Percentiles rank a stretch among this genome's conserved stretches.
These are phyloP conservation scores for Cichlasoma orientale DNA, from an alignment of 2,797 vertebrate genomes.

Conservation along the genomic window DNA sequence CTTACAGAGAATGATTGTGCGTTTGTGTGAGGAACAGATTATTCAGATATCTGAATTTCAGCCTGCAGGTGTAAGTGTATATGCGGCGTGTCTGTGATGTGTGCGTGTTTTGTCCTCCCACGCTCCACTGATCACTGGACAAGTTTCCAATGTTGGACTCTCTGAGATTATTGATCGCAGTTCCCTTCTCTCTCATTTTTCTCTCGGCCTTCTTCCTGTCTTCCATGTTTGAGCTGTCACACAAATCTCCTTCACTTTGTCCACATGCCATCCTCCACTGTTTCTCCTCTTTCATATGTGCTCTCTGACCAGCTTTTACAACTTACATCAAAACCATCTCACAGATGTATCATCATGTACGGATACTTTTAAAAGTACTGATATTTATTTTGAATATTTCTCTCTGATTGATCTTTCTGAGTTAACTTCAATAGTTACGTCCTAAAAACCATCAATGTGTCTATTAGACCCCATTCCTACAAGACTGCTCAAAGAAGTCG, in stretches of 20 bases:
- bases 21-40: neutral
- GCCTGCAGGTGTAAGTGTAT: neutral
- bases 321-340: neutral
- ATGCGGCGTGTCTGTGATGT: neutral
- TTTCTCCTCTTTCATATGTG: neutral
- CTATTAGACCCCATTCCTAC: no score
- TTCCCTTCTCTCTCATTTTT: neutral
- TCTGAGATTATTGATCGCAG: constrained; percentile 9
- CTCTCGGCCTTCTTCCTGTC: neutral
- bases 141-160: constrained; percentile 17
- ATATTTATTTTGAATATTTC: no score
- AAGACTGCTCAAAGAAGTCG: no score
- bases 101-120: neutral
- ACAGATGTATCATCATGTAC: no score
- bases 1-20: neutral
- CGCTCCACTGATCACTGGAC: constrained; percentile 5
- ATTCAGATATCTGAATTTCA: neutral
- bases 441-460: no score
- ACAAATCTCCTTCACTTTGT: neutral
- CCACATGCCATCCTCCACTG: neutral
- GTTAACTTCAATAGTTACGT: no score
- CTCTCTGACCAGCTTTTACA: neutral
- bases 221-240: neutral
- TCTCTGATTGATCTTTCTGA: no score
- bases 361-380: no score